Conservation (phyloP, 1,140 invertebrate species). For the Eupeodes corollae region DNA sequence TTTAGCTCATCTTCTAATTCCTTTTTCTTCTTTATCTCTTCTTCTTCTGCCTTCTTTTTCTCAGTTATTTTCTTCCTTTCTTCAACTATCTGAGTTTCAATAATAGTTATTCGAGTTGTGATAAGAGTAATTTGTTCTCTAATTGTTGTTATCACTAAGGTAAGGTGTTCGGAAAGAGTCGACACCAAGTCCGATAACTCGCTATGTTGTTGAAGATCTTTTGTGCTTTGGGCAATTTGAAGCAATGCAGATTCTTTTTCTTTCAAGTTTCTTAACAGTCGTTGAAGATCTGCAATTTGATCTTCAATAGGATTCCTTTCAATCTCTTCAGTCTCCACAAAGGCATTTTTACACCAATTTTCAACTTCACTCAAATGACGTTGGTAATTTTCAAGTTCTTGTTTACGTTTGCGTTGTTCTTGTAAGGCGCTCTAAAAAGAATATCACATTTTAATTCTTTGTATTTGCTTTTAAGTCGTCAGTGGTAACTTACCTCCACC, state of each 20-base stretch:
- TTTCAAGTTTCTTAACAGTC: slow-evolving; percentile 26
- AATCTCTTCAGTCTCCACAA: slow-evolving; percentile 22
- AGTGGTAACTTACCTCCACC: slow-evolving; percentile 25
- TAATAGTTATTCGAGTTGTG: slow-evolving; percentile 29
- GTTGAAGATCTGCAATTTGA: slow-evolving; percentile 27
- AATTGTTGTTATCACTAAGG: slow-evolving; percentile 26
- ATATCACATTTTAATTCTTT: not conserved
- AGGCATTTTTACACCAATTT: slow-evolving; percentile 44
- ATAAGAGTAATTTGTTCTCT: slow-evolving; percentile 31
- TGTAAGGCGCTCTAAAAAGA: slow-evolving; percentile 41
- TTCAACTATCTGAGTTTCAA: slow-evolving; percentile 32
- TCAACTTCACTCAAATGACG: slow-evolving; percentile 50
- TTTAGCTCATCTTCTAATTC: not conserved
- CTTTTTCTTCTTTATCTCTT: not conserved
- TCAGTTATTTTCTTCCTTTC: slow-evolving; percentile 24
- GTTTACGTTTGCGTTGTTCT: slow-evolving; percentile 42
- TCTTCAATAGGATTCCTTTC: slow-evolving; percentile 25
- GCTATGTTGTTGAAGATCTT: slow-evolving; percentile 24
- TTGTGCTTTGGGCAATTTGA: slow-evolving; percentile 28
- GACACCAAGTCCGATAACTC: slow-evolving; percentile 31
- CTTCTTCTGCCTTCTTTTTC: slow-evolving; percentile 13
- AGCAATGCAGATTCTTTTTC: slow-evolving; percentile 31
- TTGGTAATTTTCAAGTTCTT: slow-evolving; percentile 49
- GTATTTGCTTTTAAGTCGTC: no score
- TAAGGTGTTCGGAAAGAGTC: slow-evolving; percentile 27